A percentile compares a stretch with the other conserved stretches of the same genome.
Evolutionary conservation across 2,888 invertebrate genomes (phyloP).

Genomic region (Ernsta delagoae): DNA sequence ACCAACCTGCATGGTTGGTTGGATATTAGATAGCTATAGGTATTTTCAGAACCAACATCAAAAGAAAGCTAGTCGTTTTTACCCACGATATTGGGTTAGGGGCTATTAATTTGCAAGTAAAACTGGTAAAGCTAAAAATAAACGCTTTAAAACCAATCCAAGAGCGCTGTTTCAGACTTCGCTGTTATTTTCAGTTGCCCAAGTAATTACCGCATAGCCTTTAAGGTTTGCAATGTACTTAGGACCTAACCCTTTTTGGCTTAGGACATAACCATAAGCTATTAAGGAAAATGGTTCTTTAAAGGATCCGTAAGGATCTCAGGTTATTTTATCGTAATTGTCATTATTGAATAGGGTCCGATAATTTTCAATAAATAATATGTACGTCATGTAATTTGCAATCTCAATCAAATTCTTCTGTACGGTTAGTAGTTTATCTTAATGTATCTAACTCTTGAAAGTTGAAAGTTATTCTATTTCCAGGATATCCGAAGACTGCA

Average conservation of each 20-base stretch:
- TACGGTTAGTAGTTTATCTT: too few species aligned
- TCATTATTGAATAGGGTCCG: constrained; percentile 7
- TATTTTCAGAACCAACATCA: not conserved
- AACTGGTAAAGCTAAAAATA: not conserved
- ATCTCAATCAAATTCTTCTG: too few species aligned
- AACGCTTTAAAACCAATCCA: not conserved
- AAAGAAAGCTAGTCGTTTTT: not conserved
- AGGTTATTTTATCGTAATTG: constrained; percentile 27
- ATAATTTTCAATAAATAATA: constrained; percentile 13
- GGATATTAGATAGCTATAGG: not conserved
- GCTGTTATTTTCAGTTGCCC: not conserved
- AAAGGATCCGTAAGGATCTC: not conserved
- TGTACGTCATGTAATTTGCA: too few species aligned
- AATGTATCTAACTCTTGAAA: too few species aligned
- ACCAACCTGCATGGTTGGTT: too few species aligned
- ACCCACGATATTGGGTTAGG: not conserved
- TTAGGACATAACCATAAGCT: constrained; percentile 1
- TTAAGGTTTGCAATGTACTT: not conserved
- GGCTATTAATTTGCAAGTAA: not conserved
- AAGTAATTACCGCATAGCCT: not conserved
- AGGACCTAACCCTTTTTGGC: not conserved
- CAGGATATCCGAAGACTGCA: too few species aligned
- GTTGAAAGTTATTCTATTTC: too few species aligned
- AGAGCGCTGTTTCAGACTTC: not conserved
- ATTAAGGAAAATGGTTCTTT: not conserved